Conservation (phyloP, 2,113 vertebrate species). For the Petaurus breviceps region DNA sequence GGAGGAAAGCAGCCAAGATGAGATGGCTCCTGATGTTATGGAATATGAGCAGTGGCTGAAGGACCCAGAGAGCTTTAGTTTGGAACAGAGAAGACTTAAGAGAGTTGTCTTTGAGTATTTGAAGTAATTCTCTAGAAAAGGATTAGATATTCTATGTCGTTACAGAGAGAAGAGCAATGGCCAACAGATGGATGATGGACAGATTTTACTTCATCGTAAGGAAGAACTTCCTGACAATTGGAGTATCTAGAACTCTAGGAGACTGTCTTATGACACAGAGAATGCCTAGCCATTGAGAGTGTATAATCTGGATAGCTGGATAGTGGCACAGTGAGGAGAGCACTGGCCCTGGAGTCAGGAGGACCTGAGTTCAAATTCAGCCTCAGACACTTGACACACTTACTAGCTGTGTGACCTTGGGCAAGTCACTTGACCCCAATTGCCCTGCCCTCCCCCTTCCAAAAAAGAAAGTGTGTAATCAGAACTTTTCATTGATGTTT, state of each 20-base stretch:
- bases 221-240: no score
- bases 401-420: no score
- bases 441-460: no score
- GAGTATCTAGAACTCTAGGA: no score
- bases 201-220: neutral
- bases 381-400: no score
- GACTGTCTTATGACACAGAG: neutral
- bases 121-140: neutral
- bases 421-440: no score
- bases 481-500: neutral
- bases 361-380: no score
- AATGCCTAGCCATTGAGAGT: neutral
- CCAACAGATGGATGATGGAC: neutral
- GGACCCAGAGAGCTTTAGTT: neutral
- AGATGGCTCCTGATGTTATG: neutral
- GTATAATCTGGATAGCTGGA: neutral
- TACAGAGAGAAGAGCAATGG: neutral
- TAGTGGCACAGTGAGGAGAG: no score
- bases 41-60: neutral
- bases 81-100: neutral
- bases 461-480: neutral
- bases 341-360: no score
- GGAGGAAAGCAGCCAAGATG: neutral
- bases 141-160: neutral
- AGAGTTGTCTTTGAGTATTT: neutral